Conservation (phyloP, 2,797 vertebrate genomes). For the Gobionotothen gibberifrons region DNA sequence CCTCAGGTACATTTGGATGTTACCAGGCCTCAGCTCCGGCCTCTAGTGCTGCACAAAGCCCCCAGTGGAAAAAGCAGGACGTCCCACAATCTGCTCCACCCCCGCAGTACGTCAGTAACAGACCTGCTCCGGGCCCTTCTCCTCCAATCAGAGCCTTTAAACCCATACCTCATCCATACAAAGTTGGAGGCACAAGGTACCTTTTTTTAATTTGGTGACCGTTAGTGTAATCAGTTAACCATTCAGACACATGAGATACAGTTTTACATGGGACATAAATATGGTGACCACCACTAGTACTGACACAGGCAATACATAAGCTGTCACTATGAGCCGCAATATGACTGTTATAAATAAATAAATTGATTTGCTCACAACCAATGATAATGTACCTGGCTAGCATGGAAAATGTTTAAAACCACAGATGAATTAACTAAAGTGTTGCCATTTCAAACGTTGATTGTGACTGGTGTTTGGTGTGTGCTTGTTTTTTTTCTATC, state of each 20-base stretch:
- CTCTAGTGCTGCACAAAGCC: constrained; percentile 53
- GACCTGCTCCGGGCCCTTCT: constrained; percentile 63
- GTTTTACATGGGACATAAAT: not conserved
- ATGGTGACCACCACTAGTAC: not conserved
- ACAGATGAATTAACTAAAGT: not conserved
- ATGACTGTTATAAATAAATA: too few species aligned
- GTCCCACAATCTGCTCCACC: constrained; percentile 44
- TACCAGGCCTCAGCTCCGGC: constrained; percentile 42
- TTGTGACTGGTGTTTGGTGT: not conserved
- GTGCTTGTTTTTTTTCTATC: not conserved
- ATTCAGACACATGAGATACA: not conserved
- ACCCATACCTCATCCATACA: constrained; percentile 74
- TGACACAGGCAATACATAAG: not conserved
- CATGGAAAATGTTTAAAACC: not conserved
- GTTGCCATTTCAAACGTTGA: not conserved
- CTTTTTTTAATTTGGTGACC: not conserved
- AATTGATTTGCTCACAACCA: not conserved
- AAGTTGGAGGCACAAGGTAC: constrained; percentile 72
- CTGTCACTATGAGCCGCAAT: not conserved
- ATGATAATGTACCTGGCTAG: not conserved
- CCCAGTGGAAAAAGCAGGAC: constrained; percentile 68
- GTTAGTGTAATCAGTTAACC: not conserved
- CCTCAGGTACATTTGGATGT: constrained; percentile 61
- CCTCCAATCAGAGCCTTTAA: constrained; percentile 48
- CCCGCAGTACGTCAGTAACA: constrained; percentile 52